Percentiles rank a stretch among this genome's conserved stretches.
phyloP scores from a whole-genome alignment of 2,113 vertebrate genomes.

The Conger conger region DNA sequence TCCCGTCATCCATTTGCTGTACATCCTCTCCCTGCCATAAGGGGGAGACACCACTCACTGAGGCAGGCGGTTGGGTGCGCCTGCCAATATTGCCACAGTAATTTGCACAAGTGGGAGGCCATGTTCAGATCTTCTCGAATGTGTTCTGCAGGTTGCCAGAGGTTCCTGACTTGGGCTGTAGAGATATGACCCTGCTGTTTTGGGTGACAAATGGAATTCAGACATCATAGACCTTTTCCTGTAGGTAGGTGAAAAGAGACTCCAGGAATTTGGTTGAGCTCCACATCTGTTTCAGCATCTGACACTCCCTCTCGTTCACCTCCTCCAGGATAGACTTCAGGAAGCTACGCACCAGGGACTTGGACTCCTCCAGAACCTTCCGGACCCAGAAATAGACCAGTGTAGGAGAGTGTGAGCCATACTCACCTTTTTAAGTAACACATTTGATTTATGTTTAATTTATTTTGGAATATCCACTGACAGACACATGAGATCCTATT shows the following conservation, averaged over 20 bases:
- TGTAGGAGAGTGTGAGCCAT: not conserved
- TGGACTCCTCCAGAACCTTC: constrained; percentile 94
- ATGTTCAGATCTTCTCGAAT: not conserved
- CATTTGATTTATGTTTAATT: not conserved
- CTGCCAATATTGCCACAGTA: not conserved
- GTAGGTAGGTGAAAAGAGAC: constrained; percentile 91
- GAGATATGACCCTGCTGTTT: not conserved
- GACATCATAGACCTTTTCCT: constrained; percentile 89
- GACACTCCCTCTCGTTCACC: constrained; percentile 93
- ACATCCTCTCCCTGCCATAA: not conserved
- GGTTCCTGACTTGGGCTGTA: not conserved
- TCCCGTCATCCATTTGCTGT: not conserved
- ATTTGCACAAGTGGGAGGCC: not conserved
- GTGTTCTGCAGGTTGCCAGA: not conserved
- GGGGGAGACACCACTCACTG: not conserved
- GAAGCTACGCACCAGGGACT: constrained; percentile 89
- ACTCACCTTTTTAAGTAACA: not conserved
- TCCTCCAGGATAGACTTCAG: constrained; percentile 87
- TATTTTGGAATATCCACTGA: not conserved
- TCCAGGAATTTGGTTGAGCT: constrained; percentile 96
- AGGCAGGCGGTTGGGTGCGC: not conserved
- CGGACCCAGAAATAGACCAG: constrained; percentile 36
- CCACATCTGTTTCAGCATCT: constrained; percentile 95
- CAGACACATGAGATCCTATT: not conserved
- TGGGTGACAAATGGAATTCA: constrained; percentile 55